Evolutionary conservation across 2,888 invertebrate genomes (phyloP).

Genomic region (Phalera bucephala): DNA sequence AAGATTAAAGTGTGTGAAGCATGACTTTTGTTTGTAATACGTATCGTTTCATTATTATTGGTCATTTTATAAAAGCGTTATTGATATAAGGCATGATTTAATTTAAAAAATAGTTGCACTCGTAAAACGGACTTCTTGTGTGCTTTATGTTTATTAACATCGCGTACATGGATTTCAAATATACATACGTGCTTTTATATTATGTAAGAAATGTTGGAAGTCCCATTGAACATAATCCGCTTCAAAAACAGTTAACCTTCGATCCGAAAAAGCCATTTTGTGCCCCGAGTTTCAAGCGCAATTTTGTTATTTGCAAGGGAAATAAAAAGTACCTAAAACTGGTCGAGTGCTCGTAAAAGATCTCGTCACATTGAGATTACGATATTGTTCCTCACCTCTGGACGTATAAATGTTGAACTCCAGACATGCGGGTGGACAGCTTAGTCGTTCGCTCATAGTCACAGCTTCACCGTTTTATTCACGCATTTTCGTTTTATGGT

Average conservation of each 20-base stretch:
- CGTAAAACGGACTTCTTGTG: neutral
- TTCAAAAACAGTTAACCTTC: constrained; percentile 38
- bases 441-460: constrained; percentile 10
- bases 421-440: constrained; percentile 29
- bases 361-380: constrained; percentile 51
- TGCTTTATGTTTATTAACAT: neutral
- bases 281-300: constrained; percentile 38
- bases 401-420: constrained; percentile 45
- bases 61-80: constrained; percentile 8
- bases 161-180: neutral
- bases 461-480: constrained; percentile 13
- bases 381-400: constrained; percentile 50
- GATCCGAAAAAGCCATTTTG: constrained; percentile 39
- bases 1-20: constrained; percentile 64
- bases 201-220: neutral
- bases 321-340: constrained; percentile 51
- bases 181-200: neutral
- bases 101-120: constrained; percentile 7
- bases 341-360: constrained; percentile 56
- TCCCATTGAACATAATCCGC: constrained; percentile 10
- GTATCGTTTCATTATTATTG: constrained; percentile 46
- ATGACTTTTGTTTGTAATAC: constrained; percentile 60
- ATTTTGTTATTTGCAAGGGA: constrained; percentile 48
- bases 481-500: no score
- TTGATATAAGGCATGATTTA: constrained; percentile 3